Percentiles rank a stretch among this genome's conserved stretches.
These are phyloP conservation scores for Fratercula arctica DNA, from an alignment of 2,797 vertebrate species.

Conservation along the genomic window DNA sequence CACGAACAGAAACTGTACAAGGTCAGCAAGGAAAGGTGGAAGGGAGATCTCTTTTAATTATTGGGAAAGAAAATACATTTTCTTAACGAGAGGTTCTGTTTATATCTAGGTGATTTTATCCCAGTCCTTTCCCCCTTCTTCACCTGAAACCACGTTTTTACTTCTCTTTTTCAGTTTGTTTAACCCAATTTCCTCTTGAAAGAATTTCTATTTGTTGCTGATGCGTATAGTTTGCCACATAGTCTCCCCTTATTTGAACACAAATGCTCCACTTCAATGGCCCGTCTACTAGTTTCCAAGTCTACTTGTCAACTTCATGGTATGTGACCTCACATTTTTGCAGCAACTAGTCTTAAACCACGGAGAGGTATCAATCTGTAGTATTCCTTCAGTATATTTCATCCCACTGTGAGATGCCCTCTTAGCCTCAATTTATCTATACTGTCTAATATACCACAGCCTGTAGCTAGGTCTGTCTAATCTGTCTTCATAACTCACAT, in stretches of 20 bases:
- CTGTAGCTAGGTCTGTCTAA: conserved; percentile 51
- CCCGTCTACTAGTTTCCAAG: not conserved
- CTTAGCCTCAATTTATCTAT: conserved; percentile 55
- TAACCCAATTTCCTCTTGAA: not conserved
- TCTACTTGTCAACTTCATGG: not conserved
- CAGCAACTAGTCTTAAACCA: conserved; percentile 20
- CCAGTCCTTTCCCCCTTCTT: not conserved
- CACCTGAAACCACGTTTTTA: not conserved
- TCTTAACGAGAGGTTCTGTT: not conserved
- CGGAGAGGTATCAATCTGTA: conserved; percentile 3
- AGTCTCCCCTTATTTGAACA: not conserved
- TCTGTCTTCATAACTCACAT: conserved; percentile 65
- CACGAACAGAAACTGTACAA: not conserved
- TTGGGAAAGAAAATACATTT: not conserved
- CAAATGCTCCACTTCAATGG: not conserved
- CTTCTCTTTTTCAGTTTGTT: not conserved
- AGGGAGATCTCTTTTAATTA: not conserved
- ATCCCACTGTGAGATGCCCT: conserved; percentile 25
- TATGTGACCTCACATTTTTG: not conserved
- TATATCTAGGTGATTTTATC: not conserved
- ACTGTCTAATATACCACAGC: conserved; percentile 39
- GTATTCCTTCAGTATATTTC: conserved; percentile 33
- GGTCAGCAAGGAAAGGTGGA: not conserved
- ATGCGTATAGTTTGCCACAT: not conserved
- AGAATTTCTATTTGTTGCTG: not conserved